Evolutionary conservation across 2,888 invertebrate species (phyloP).

Genomic region (Siphlonurus alternatus): DNA sequence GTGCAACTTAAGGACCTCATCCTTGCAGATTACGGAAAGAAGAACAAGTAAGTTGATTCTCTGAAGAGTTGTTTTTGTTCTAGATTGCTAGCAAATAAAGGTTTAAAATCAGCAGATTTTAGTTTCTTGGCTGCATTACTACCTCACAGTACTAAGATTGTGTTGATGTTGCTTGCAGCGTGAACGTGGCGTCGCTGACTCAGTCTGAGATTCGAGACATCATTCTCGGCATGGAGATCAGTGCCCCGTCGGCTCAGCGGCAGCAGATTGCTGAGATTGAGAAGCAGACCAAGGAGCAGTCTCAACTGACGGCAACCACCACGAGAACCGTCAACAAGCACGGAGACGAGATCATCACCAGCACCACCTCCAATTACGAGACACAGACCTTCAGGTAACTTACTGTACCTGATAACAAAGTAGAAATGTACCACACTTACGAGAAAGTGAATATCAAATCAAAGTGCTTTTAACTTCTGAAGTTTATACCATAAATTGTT

Average conservation of each 20-base stretch:
- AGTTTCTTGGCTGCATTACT: not conserved
- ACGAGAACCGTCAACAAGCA: conserved; percentile 98
- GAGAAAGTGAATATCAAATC: not conserved
- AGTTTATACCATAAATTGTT: not conserved
- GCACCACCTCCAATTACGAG: conserved; percentile 98
- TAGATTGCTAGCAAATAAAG: not conserved
- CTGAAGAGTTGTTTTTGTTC: not conserved
- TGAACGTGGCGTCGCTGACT: conserved; percentile 95
- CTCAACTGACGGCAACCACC: conserved; percentile 94
- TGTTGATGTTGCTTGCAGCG: conserved; percentile 33
- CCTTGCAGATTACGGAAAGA: conserved; percentile 97
- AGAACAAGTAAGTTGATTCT: conserved; percentile 64
- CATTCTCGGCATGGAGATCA: conserved; percentile 98
- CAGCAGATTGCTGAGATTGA: conserved; percentile 99
- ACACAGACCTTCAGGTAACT: conserved; percentile 69
- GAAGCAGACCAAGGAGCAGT: conserved; percentile 98
- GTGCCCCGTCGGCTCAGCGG: conserved; percentile 95
- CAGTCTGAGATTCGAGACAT: conserved; percentile 99
- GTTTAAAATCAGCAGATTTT: not conserved
- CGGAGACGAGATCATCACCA: conserved; percentile 97
- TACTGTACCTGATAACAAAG: not conserved
- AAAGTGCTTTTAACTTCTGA: not conserved
- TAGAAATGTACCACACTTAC: not conserved
- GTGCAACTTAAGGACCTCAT: conserved; percentile 97
- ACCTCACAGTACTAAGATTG: not conserved